Conservation (phyloP, 2,797 vertebrate genomes). For the Sternotherus odoratus region DNA sequence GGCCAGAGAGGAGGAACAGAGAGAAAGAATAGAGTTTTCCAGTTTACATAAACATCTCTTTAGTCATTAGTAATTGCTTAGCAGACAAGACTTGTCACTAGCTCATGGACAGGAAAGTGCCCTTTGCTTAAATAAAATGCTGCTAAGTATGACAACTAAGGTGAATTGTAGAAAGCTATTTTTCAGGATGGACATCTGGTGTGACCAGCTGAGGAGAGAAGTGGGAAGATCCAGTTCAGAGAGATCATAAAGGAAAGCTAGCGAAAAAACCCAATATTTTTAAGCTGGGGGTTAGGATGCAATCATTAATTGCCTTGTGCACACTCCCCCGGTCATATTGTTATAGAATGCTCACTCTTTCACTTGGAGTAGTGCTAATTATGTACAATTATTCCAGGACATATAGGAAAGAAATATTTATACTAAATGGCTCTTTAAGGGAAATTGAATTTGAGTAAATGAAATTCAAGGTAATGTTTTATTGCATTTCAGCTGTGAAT, state of each 20-base stretch:
- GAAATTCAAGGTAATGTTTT: neutral
- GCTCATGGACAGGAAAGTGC: neutral
- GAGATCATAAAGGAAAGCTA: neutral
- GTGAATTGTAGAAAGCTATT: neutral
- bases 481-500: neutral
- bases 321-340: neutral
- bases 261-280: neutral
- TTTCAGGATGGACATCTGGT: neutral
- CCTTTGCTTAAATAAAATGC: neutral
- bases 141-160: neutral
- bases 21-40: neutral
- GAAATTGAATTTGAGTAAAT: neutral
- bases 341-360: neutral
- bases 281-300: neutral
- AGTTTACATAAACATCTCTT: neutral
- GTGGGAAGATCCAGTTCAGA: neutral
- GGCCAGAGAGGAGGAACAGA: neutral
- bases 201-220: neutral
- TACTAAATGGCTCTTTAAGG: neutral
- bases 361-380: conserved; percentile 1
- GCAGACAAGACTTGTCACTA: neutral
- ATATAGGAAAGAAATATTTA: neutral
- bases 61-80: neutral
- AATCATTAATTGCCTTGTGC: neutral
- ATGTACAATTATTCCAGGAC: neutral